A percentile compares a stretch with the other conserved stretches of the same genome.
Conservation (phyloP, 1,140 invertebrate species). For the Drusus annulatus region DNA sequence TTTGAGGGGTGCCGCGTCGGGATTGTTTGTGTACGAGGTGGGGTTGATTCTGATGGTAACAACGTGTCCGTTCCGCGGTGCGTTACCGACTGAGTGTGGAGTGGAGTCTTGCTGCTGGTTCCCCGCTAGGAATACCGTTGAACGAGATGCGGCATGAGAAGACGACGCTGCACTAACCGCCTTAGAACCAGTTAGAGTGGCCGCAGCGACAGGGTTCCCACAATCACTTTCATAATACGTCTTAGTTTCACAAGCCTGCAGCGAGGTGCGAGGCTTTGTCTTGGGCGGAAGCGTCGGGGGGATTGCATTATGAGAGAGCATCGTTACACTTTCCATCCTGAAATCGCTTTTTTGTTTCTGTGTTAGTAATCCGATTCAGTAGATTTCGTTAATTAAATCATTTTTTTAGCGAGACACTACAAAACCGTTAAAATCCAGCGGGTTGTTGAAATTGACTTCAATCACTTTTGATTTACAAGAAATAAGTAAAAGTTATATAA, state of each 20-base stretch:
- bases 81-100: conserved; percentile 63
- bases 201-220: conserved; percentile 21
- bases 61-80: conserved; percentile 71
- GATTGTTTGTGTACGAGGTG: conserved; percentile 63
- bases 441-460: too few species aligned
- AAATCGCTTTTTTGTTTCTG: conserved; percentile 9
- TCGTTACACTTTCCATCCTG: conserved; percentile 46
- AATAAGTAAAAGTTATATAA: too few species aligned
- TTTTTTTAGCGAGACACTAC: conserved; percentile 3
- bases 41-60: conserved; percentile 81
- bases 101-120: conserved; percentile 64
- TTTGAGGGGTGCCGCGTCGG: conserved; percentile 63
- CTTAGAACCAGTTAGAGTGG: conserved; percentile 54
- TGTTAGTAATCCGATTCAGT: conserved; percentile 23
- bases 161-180: conserved; percentile 40
- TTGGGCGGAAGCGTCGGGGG: conserved; percentile 51
- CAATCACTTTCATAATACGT: conserved; percentile 3
- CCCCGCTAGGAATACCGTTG: conserved; percentile 77
- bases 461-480: too few species aligned
- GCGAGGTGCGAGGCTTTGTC: conserved; percentile 39
- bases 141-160: conserved; percentile 55
- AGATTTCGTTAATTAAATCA: conserved; percentile 21
- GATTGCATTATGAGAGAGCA: conserved; percentile 41
- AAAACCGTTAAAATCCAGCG: too few species aligned
- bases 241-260: conserved; percentile 4